Evolutionary conservation across 2,113 vertebrate species (phyloP), one percentile per base, ranked within the genome.

Genomic region (Strix uralensis): DNA sequence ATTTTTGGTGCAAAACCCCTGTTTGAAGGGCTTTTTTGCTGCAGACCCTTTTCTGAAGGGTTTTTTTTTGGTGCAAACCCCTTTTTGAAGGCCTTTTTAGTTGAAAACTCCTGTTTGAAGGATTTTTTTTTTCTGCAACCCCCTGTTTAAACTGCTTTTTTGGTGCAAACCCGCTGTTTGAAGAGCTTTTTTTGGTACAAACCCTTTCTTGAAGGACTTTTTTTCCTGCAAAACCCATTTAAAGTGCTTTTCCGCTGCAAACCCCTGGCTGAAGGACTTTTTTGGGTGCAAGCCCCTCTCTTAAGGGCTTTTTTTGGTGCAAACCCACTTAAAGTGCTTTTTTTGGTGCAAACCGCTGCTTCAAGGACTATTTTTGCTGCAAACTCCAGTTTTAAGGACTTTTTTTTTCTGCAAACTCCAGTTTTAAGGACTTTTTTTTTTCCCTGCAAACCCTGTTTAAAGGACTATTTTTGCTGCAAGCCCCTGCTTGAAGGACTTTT

Each of bases 301-400:
- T 15, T 26, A 79, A 42, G 36, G 9, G 10, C 61, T n/a, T 10
- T 16, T 82, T 63, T 40, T 70, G 15, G 3, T 42, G 19, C 57
- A 65, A 59, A 32, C 30, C 44, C 19, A 26, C 3, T 66, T 22
- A 22, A 54, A n/a, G 9, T 13, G 16, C 32, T 29, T 23, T 84
- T 44, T 67, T 40, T 3, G 22, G 8, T 11, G 19, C 16, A 61
- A 78, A 23, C 27, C 22, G 8, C 36, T 44, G 23, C 59, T 34
- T n/a, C 13, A 34, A 26, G 16, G 8, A 4, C 15, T 34, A 44
- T 58, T 55, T 67, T 30, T 26, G 27, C 3, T 34, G 54, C 62
- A 44, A 34, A 10, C 2, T 1, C 18, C 7, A 32, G 3, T 2
- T 2, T 38, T 10, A 59, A 65, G 4, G 4, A 8, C 9, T 32